Evolutionary conservation across 2,797 vertebrate species (phyloP).

Genomic region (Serranus cabrilla): DNA sequence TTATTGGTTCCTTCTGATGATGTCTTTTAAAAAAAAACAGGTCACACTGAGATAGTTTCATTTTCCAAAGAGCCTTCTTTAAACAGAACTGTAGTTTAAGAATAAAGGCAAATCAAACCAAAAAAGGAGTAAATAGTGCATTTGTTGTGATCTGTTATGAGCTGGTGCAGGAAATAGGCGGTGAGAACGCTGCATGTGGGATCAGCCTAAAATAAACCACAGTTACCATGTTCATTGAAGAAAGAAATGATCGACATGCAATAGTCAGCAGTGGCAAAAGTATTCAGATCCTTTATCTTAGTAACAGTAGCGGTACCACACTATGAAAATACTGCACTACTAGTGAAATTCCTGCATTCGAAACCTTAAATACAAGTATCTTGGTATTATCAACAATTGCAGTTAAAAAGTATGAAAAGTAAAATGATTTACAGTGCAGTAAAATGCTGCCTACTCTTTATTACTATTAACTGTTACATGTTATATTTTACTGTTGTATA

Average conservation of each 20-base stretch:
- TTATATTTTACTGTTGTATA: no score
- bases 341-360: no score
- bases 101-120: background rate
- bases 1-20: background rate
- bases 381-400: no score
- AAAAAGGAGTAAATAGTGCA: background rate
- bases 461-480: no score
- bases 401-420: no score
- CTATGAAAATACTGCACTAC: no score
- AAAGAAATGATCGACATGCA: background rate
- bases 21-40: background rate
- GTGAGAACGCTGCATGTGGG: background rate
- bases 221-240: background rate
- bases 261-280: no score
- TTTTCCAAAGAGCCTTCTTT: background rate
- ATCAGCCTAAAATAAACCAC: slow-evolving; percentile 4
- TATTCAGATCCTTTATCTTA: no score
- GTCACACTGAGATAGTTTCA: background rate
- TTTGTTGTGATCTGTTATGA: background rate
- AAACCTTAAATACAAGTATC: no score
- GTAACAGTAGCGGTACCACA: no score
- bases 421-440: no score
- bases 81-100: background rate
- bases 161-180: background rate
- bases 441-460: no score